phyloP scores from a whole-genome alignment of 2,113 vertebrate genomes.

The Centrocercus urophasianus region DNA sequence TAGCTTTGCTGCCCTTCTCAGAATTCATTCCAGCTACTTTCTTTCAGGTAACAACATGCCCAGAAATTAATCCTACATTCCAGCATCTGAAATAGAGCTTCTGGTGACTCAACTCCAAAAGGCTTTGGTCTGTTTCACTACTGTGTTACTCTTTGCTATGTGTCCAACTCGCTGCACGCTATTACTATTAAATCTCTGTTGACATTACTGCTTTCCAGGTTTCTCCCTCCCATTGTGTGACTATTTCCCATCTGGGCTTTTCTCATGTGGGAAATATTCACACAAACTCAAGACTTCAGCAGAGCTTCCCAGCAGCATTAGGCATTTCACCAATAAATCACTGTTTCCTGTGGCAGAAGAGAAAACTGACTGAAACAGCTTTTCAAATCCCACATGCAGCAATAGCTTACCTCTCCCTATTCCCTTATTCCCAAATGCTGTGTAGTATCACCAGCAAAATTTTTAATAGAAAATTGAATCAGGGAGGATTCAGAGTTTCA shows the following conservation, averaged over 20 bases:
- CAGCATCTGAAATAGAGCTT: neutral
- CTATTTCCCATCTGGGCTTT: slow-evolving; percentile 67
- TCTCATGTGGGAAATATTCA: slow-evolving; percentile 63
- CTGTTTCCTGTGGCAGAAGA: slow-evolving; percentile 55
- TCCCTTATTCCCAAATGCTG: slow-evolving; percentile 48
- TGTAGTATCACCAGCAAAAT: slow-evolving; percentile 23
- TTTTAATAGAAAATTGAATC: slow-evolving; percentile 22
- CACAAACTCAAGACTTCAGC: slow-evolving; percentile 53
- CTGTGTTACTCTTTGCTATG: slow-evolving; percentile 11
- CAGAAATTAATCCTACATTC: slow-evolving; percentile 59
- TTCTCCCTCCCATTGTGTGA: slow-evolving; percentile 54
- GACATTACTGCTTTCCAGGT: slow-evolving; percentile 53
- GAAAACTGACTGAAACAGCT: neutral
- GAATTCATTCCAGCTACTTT: slow-evolving; percentile 19
- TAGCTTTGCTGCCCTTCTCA: slow-evolving; percentile 13
- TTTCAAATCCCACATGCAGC: slow-evolving; percentile 45
- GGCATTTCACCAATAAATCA: slow-evolving; percentile 65
- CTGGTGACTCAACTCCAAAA: slow-evolving; percentile 22
- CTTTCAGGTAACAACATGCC: slow-evolving; percentile 51
- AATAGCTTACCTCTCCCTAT: slow-evolving; percentile 32
- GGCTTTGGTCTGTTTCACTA: slow-evolving; percentile 35
- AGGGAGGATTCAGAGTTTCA: neutral
- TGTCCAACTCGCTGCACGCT: slow-evolving; percentile 49
- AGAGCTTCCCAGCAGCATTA: slow-evolving; percentile 60
- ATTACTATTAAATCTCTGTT: slow-evolving; percentile 57